Evolutionary conservation across 2,797 vertebrate species (phyloP), one percentile per base, ranked within the genome.

Genomic region (Ctenopoma multispine): DNA sequence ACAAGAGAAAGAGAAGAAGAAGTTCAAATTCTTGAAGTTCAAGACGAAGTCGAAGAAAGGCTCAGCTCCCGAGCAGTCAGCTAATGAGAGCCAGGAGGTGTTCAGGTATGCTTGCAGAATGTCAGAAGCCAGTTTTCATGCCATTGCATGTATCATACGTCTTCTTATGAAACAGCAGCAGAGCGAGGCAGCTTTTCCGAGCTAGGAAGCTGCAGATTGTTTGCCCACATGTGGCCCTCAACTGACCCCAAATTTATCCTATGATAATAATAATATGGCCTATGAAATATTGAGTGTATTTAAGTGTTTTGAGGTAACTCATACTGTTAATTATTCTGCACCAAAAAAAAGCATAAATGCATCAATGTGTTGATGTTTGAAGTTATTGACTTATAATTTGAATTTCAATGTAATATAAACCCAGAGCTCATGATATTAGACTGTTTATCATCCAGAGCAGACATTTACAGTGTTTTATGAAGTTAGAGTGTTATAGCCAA

Each of bases 21-120:
- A n/a, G 63, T 89, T 90, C 1, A 79, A 53, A 27, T 66, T 93
- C 44, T 38, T 68, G 0, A 86, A 72, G 56, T 36, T 92, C 7
- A 90, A 58, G 60, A 53, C 7, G 0, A 92, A 88, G 74, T 21
- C 80, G 15, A 90, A 79, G 64, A 64, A 2, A 1, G 53, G 31
- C 43, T 12, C 69, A 4, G 43, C 5, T 5, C 4, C 48, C 0
- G 72, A 61, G 55, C 72, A 69, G 47, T 1, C 75, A 0, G 46
- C 53, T 0, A 4, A 15, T 1, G 80, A 67, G 48, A 48, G 3
- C 4, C 80, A 56, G 68, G 75, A 69, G 40, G 24, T 61, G 20
- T 40, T 34, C 78, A 87, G 91, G 91, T 92, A 83, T 7, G 81
- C 4, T 6, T 24, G 11, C 18, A 34, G 3, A 47, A 18, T 12